Evolutionary conservation across 2,797 vertebrate genomes (phyloP), one percentile per base, ranked within the genome.

Genomic region (Pangasius krempfi): DNA sequence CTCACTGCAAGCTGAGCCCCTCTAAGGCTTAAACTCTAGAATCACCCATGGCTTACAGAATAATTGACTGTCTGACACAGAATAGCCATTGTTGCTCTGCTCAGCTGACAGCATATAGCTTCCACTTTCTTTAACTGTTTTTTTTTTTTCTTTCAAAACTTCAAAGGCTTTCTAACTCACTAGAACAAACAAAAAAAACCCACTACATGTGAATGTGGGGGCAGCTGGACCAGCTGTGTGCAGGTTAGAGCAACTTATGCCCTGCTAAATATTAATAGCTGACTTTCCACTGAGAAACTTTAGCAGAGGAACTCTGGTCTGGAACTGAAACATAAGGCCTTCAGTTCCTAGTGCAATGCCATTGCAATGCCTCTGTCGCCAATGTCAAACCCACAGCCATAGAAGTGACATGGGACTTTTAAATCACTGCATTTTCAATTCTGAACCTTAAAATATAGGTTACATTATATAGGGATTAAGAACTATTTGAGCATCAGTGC

Each of bases 191-290:
- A 84, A 25, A 84, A 60, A 84, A 60, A 84, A 66, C 27, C 60
- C 40, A 47, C 6, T 30, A 66, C 60, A 22, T 50, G 62, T 13
- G 60, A 44, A 16, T 66, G 62, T 50, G 82, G 37, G 44, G n/a
- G 82, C 62, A 84, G 64, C 83, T n/a, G 64, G 47, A 54, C 14
- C 44, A 70, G 83, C 83, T 33, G 30, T 47, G 58, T 5, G 25
- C 13, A 27, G 60, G 58, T n/a, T n/a, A 83, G 25, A 83, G 58
- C n/a, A 70, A 33, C 62, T 22, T 52, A 54, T 84, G 83, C 82
- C 37, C 64, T 33, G 64, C 83, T 84, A 84, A 70, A 70, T 84
- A 84, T 70, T 84, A 84, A 84, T 37, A 70, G 47, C 64, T 20
- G 37, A n/a, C 22, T 40, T 82, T 62, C 58, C 80, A 82, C 56